Evolutionary conservation across 2,113 vertebrate species (phyloP).

Genomic region (Benthochromis sp.): DNA sequence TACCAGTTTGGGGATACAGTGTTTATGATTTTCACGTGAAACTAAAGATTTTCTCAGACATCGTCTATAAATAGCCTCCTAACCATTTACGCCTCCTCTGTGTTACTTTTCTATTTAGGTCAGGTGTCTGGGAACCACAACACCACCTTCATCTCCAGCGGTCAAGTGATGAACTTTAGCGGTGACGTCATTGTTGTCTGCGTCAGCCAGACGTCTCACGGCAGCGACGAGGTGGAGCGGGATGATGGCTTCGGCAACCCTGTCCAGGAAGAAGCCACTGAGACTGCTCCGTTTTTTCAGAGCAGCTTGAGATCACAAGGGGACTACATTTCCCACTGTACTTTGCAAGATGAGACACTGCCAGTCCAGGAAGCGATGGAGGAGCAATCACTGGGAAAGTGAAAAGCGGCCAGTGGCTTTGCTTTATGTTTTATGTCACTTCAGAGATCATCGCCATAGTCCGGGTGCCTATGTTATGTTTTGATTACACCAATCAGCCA

Average conservation of each 20-base stretch:
- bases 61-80: not conserved
- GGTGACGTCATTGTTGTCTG: constrained; percentile 93
- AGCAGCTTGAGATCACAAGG: constrained; percentile 62
- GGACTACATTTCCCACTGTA: constrained; percentile 18
- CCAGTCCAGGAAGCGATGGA: constrained; percentile 60
- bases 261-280: constrained; percentile 82
- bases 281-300: constrained; percentile 68
- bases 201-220: constrained; percentile 84
- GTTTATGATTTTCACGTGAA: not conserved
- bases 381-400: constrained; percentile 14
- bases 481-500: not conserved
- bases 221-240: constrained; percentile 48
- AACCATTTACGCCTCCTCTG: not conserved
- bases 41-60: not conserved
- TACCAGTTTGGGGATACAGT: not conserved
- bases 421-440: not conserved
- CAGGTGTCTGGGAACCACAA: constrained; percentile 92
- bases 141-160: constrained; percentile 97
- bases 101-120: constrained; percentile 62
- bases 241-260: constrained; percentile 79
- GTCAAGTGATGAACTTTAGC: constrained; percentile 98
- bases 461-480: not conserved
- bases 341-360: constrained; percentile 37
- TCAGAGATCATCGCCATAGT: not conserved
- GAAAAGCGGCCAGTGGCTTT: not conserved